These are phyloP conservation scores for Triplophysa yarkandensis DNA, from an alignment of 2,797 vertebrate species.

Conservation along the genomic window DNA sequence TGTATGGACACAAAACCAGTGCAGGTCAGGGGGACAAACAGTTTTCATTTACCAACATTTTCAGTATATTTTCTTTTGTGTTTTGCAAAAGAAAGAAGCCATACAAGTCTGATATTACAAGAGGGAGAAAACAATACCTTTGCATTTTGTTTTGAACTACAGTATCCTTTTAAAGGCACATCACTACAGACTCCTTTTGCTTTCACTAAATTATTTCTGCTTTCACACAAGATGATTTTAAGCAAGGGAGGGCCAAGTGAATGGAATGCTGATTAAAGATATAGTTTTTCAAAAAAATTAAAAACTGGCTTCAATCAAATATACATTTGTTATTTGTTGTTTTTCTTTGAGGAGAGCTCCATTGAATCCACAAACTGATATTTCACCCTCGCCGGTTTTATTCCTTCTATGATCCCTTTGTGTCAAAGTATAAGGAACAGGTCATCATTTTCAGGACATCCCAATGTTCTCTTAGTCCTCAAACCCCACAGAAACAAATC, in stretches of 20 bases:
- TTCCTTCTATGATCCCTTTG: conserved; percentile 15
- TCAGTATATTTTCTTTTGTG: too few species aligned
- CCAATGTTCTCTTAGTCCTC: conserved; percentile 16
- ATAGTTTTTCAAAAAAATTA: too few species aligned
- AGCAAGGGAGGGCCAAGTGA: not conserved
- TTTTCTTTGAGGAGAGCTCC: too few species aligned
- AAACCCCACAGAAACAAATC: conserved; percentile 11
- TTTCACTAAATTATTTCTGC: not conserved
- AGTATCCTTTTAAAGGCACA: too few species aligned
- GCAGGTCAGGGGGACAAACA: too few species aligned
- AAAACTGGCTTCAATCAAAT: not conserved
- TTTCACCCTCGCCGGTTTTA: conserved; percentile 23
- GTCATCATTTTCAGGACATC: conserved; percentile 36
- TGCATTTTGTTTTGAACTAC: too few species aligned
- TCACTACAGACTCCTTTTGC: not conserved
- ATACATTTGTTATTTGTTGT: not conserved
- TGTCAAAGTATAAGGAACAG: conserved; percentile 8
- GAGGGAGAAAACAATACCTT: too few species aligned
- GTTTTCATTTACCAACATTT: too few species aligned
- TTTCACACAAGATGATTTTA: not conserved
- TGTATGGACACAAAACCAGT: too few species aligned
- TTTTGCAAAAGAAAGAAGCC: too few species aligned
- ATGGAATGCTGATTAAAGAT: not conserved
- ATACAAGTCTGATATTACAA: too few species aligned
- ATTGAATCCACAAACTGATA: too few species aligned